Base-by-base conservation (phyloP, 2,113 vertebrate genomes). In the Podilymbus podiceps region DNA sequence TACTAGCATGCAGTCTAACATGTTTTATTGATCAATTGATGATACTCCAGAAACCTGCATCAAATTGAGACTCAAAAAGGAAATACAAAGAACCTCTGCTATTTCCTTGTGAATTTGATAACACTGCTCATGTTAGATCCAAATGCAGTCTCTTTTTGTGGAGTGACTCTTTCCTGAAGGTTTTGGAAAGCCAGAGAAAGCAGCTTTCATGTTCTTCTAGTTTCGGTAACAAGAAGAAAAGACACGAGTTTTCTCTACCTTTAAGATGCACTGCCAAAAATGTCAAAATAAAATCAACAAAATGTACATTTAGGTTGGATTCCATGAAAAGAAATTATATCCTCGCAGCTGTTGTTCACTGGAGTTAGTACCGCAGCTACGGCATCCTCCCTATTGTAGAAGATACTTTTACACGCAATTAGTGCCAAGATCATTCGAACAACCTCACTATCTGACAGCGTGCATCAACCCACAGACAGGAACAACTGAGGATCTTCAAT, bases 11-110 rank as follows among this genome's bases (percentile, higher is more conserved):
- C 87, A 88, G 95, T 77, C 95, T 88, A 91, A 92, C 95, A 96
- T 95, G 94, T 95, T 97, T 97, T 97, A 97, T 95, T 97, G 91
- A 97, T 97, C 96, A 97, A 87, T 50, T 95, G 95, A 71, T 88
- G 84, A 95, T 73, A 83, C 94, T 83, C 94, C 93, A 95, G 93
- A 95, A 97, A 92, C 89, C 95, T 52, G 93, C 94, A 97, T 95
- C 94, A 95, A 96, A 79, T 95, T 10, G 0, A 92, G 77, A 69
- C 77, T 96, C 92, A 77, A 76, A 96, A 87, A 92, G 58, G 77
- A 96, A 97, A 95, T 56, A 95, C 74, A 93, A 95, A 95, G 94
- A 88, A 94, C 46, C 58, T 77, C 52, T 55, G 84, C 58, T 94
- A 69, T 94, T 85, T 97, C 87, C 66, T 59, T 83, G 66, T 95